Percentiles rank a stretch among this genome's conserved stretches.
Evolutionary conservation across 2,113 vertebrate species (phyloP).

Genomic region (Psephotus haematonotus): DNA sequence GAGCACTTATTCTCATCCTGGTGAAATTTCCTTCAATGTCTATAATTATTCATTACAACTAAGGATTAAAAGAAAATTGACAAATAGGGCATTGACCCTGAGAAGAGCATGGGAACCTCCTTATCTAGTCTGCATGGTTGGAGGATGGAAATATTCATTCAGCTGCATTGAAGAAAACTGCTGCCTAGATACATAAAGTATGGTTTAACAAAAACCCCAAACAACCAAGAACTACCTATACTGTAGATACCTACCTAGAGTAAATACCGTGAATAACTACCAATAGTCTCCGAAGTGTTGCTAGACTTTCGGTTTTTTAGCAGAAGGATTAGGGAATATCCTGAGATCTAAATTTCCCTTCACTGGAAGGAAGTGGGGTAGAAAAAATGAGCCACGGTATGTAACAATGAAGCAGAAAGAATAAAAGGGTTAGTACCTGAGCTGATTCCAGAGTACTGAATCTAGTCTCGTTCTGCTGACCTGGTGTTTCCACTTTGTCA

Average conservation of each 20-base stretch:
- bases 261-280: neutral
- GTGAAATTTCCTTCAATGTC: neutral
- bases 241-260: neutral
- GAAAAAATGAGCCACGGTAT: neutral
- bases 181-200: neutral
- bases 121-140: neutral
- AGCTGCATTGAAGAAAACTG: neutral
- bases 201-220: neutral
- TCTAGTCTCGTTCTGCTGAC: neutral
- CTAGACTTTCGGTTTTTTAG: neutral
- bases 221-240: neutral
- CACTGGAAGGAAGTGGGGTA: neutral
- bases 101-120: neutral
- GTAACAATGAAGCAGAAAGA: neutral
- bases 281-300: neutral
- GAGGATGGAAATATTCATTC: neutral
- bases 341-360: neutral
- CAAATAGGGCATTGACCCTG: neutral
- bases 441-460: neutral
- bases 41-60: neutral
- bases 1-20: neutral
- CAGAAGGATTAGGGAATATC: neutral
- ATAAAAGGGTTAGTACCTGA: neutral
- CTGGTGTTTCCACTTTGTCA: neutral
- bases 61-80: neutral